phyloP scores from a whole-genome alignment of 2,888 invertebrate species.

The Chelonus formosanus region DNA sequence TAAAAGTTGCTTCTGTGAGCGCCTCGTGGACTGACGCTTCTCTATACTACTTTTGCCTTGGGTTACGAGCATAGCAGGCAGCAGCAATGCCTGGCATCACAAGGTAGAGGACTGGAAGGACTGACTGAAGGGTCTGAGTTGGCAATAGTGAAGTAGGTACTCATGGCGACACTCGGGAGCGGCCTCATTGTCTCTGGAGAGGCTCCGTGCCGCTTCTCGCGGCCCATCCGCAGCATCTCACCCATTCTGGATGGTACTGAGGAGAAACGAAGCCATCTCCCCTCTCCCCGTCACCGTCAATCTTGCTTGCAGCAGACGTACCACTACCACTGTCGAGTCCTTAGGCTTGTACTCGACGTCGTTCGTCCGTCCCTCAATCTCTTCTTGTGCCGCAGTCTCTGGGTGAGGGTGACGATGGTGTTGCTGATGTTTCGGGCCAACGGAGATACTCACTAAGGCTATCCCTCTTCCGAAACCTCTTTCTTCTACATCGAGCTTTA shows the following conservation, averaged over 20 bases:
- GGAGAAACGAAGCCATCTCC: conserved; percentile 22
- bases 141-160: conserved; percentile 64
- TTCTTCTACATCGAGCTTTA: conserved; percentile 44
- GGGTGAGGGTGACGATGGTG: conserved; percentile 14
- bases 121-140: conserved; percentile 64
- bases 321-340: conserved; percentile 13
- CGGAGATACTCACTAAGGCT: conserved; percentile 19
- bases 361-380: conserved; percentile 8
- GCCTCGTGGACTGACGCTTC: conserved; percentile 36
- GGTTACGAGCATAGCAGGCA: conserved; percentile 37
- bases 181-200: conserved; percentile 65
- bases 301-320: conserved; percentile 23
- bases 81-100: conserved; percentile 29
- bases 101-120: conserved; percentile 31
- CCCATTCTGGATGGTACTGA: conserved; percentile 20
- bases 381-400: conserved; percentile 11
- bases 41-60: conserved; percentile 34
- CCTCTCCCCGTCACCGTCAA: conserved; percentile 21
- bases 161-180: conserved; percentile 64
- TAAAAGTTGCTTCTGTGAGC: conserved; percentile 45
- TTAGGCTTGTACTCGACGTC: conserved; percentile 13
- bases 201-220: conserved; percentile 53
- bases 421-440: conserved; percentile 15
- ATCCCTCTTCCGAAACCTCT: conserved; percentile 22
- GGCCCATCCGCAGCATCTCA: conserved; percentile 29